Evolutionary conservation across 2,797 vertebrate species (phyloP), one percentile per base, ranked within the genome.

Genomic region (Linurgus olivaceus): DNA sequence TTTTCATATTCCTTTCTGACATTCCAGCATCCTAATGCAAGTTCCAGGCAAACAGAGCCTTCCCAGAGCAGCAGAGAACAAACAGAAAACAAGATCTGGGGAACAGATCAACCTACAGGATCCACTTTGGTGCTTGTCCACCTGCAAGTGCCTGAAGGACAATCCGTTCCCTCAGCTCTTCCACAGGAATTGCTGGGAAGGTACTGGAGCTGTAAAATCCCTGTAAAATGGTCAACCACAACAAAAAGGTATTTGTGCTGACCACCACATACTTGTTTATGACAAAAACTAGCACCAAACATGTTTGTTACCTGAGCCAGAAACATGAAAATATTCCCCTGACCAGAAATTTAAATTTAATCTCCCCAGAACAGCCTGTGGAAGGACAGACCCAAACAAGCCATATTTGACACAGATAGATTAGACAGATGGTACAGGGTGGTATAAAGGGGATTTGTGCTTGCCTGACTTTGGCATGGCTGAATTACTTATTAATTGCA

Each of bases 371-470:
- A 58, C 8, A 83, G 75, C 24, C 81, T 55, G 59, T 3, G 40
- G 85, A 19, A 94, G 68, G 58, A 66, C 54, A 75, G 93, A 86
- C 62, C 70, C 70, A 96, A 96, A 96, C 89, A 91, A 95, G 90
- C 94, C 89, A 59, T 86, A 93, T 96, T 94, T 77, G 91, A 93
- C 91, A 93, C 58, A 88, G 63, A 85, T 37, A 96, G 86, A 94
- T 93, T 92, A 95, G 94, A 95, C 95, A 96, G 95, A 97, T 95
- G 94, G 94, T 23, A 23, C 66, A 33, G 57, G 13, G 38, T 13
- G 48, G 77, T 35, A 89, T 85, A 82, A 93, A 92, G 72, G 84
- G 73, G 84, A 96, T 96, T 97, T 97, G 85, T 68, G 84, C 50
- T 83, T 51, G 75, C 86, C 75, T 86, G 87, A 70, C 86, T 94